Evolutionary conservation across 2,797 vertebrate species (phyloP).

Genomic region (Ficedula albicollis): DNA sequence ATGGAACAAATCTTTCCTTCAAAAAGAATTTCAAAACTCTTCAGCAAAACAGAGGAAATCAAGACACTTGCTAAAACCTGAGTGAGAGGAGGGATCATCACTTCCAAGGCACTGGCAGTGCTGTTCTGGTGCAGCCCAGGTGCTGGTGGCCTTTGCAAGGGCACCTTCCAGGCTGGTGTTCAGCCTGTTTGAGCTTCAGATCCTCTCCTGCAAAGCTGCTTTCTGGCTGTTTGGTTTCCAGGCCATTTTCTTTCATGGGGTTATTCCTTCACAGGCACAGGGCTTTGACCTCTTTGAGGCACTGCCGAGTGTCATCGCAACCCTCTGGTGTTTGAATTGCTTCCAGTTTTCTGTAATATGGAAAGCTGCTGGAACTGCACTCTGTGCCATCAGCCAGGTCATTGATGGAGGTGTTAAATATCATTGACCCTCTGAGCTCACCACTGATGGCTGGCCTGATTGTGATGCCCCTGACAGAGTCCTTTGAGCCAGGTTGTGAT

Average conservation of each 20-base stretch:
- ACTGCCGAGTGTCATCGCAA: not conserved
- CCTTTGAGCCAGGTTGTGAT: not conserved
- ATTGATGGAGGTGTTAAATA: not conserved
- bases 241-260: not conserved
- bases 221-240: not conserved
- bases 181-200: not conserved
- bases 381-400: not conserved
- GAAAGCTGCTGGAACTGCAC: not conserved
- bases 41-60: not conserved
- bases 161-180: not conserved
- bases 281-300: not conserved
- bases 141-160: not conserved
- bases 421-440: not conserved
- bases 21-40: not conserved
- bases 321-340: accelerated
- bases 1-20: not conserved
- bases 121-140: not conserved
- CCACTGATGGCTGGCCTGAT: not conserved
- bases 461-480: not conserved
- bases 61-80: not conserved
- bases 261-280: not conserved
- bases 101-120: not conserved
- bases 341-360: not conserved
- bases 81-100: too few relatives aligned
- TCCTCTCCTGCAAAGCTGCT: not conserved